phyloP scores from a whole-genome alignment of 2,797 vertebrate species.

The Sebastiscus albofasciatus region DNA sequence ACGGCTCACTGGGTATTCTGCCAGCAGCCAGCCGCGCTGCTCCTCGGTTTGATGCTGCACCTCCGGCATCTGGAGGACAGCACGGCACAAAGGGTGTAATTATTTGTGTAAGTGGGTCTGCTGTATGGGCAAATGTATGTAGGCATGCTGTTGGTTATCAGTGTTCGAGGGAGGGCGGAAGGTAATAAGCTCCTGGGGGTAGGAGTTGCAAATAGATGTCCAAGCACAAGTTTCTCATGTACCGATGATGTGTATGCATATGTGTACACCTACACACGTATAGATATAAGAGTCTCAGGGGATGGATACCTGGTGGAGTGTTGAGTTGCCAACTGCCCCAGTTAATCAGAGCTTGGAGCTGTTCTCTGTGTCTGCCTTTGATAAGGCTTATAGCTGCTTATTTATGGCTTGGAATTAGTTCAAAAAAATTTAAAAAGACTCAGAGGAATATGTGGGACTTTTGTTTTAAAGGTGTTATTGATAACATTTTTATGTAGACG shows the following conservation, averaged over 20 bases:
- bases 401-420: slow-evolving; percentile 21
- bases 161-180: background rate
- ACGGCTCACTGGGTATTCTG: slow-evolving; percentile 77
- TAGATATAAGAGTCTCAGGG: background rate
- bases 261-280: background rate
- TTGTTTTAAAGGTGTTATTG: background rate
- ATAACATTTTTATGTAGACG: no score
- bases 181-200: slow-evolving; percentile 13
- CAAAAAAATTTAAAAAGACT: slow-evolving; percentile 4
- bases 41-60: slow-evolving; percentile 88
- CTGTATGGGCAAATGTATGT: background rate
- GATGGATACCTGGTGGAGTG: slow-evolving; percentile 26
- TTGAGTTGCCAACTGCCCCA: slow-evolving; percentile 28
- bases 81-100: slow-evolving; percentile 12
- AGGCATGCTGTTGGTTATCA: background rate
- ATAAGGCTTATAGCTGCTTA: slow-evolving; percentile 21
- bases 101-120: slow-evolving; percentile 15
- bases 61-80: slow-evolving; percentile 79
- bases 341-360: slow-evolving; percentile 44
- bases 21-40: slow-evolving; percentile 86
- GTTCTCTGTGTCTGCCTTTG: slow-evolving; percentile 17
- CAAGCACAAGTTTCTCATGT: background rate
- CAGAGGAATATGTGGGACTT: slow-evolving; percentile 2
- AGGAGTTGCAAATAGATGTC: background rate
- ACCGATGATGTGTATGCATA: background rate